Conservation (phyloP, 2,797 vertebrate species). For the Sparus aurata region DNA sequence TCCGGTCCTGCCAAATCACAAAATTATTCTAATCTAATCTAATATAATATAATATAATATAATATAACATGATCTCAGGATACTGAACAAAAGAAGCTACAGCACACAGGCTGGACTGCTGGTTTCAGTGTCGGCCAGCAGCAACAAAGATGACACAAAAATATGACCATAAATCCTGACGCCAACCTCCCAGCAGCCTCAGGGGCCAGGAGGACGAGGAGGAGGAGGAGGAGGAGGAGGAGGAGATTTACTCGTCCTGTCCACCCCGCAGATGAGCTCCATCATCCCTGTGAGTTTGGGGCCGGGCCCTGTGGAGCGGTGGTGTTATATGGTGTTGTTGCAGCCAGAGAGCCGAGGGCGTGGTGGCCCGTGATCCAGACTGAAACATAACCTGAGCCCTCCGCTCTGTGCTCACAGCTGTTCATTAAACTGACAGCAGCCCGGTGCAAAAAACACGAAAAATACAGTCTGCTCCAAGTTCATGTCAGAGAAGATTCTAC, state of each 20-base stretch:
- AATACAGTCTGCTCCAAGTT: neutral
- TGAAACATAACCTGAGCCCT: constrained; percentile 15
- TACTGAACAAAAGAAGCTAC: neutral
- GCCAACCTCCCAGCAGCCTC: constrained; percentile 18
- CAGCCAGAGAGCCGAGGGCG: neutral
- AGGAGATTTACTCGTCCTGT: constrained; percentile 33
- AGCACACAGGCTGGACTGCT: neutral
- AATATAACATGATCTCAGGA: neutral
- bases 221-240: neutral
- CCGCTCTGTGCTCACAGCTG: constrained; percentile 9
- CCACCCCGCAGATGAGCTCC: constrained; percentile 40
- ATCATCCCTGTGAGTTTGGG: constrained; percentile 35
- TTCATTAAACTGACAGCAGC: constrained; percentile 33
- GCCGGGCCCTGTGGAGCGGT: neutral
- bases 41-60: neutral
- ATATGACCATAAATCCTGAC: constrained; percentile 31
- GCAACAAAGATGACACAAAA: constrained; percentile 29
- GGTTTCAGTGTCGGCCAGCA: neutral
- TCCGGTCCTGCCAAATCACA: neutral
- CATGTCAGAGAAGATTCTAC: neutral
- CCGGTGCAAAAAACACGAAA: neutral
- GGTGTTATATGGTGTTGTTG: constrained; percentile 1
- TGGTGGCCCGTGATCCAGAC: neutral
- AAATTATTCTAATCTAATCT: neutral
- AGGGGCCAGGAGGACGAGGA: neutral